Percentiles rank a stretch among this genome's conserved stretches.
These are phyloP conservation scores for Erannis defoliaria DNA, from an alignment of 2,888 invertebrate species.

Conservation along the genomic window DNA sequence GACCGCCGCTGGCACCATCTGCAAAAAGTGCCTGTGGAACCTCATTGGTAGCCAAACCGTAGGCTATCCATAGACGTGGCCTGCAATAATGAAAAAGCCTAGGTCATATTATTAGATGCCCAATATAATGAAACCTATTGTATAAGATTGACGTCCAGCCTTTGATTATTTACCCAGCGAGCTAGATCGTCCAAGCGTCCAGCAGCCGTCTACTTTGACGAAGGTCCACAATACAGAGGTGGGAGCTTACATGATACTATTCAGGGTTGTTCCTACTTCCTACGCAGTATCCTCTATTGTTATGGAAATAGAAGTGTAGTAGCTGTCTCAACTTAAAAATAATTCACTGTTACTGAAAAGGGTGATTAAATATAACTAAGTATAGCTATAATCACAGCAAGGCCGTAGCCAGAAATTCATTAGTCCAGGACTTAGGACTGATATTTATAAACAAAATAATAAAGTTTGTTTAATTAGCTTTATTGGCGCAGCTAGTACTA, in stretches of 20 bases:
- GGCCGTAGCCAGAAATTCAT: too few relatives aligned
- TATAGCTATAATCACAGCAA: too few relatives aligned
- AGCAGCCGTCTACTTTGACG: constrained; percentile 11
- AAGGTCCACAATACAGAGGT: constrained; percentile 13
- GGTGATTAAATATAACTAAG: neutral
- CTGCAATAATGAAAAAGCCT: neutral
- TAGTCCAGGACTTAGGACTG: too few relatives aligned
- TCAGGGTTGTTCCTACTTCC: constrained; percentile 6
- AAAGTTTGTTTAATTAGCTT: too few relatives aligned
- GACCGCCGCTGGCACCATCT: too few relatives aligned
- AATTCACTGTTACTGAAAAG: neutral
- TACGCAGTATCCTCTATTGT: constrained; percentile 8
- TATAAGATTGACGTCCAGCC: constrained; percentile 3
- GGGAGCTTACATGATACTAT: constrained; percentile 11
- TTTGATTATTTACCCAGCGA: too few relatives aligned
- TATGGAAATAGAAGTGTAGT: constrained; percentile 4
- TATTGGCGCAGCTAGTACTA: too few relatives aligned
- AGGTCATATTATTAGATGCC: neutral
- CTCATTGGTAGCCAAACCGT: too few relatives aligned
- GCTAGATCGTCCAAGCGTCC: too few relatives aligned
- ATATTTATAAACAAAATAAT: too few relatives aligned
- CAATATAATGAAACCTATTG: neutral
- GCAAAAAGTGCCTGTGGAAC: too few relatives aligned
- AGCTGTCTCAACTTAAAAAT: neutral
- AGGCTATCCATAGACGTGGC: too few relatives aligned